Evolutionary conservation across 1,140 invertebrate genomes (phyloP).

Genomic region (Scaptomyza pallida): DNA sequence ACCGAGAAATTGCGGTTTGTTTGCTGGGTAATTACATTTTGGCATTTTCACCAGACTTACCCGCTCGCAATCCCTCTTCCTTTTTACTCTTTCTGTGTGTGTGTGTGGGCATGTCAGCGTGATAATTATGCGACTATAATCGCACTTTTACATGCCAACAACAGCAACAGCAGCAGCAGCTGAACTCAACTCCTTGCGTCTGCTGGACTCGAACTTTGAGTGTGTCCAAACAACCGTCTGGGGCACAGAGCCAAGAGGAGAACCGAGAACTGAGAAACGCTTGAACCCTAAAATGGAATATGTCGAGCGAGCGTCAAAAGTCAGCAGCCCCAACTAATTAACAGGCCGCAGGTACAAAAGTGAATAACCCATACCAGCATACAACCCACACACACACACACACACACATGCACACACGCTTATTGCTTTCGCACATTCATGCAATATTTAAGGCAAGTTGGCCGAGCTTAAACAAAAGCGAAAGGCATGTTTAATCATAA

Average conservation of each 20-base stretch:
- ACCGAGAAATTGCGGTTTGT: constrained; percentile 81
- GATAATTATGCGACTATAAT: constrained; percentile 83
- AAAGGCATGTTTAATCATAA: constrained; percentile 82
- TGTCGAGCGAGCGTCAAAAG: constrained; percentile 76
- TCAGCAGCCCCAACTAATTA: constrained; percentile 77
- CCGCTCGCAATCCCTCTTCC: neutral
- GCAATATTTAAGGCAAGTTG: constrained; percentile 77
- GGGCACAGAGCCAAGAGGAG: constrained; percentile 1
- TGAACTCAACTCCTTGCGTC: neutral
- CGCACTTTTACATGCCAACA: constrained; percentile 79
- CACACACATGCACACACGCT: neutral
- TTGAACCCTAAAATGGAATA: constrained; percentile 79
- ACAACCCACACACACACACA: neutral
- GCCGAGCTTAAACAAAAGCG: constrained; percentile 76
- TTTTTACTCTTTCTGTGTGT: constrained; percentile 22
- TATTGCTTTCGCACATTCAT: constrained; percentile 46
- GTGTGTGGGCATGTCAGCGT: constrained; percentile 75
- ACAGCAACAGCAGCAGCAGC: constrained; percentile 11
- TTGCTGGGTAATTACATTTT: constrained; percentile 82
- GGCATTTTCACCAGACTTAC: constrained; percentile 66
- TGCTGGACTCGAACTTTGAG: constrained; percentile 2
- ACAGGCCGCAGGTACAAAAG: constrained; percentile 71
- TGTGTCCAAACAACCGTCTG: constrained; percentile 25
- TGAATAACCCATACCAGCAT: constrained; percentile 3
- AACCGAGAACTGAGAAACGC: constrained; percentile 36